Base-by-base conservation (phyloP, 53 echinoderm and acorn worm species). In the Glandiceps talaboti region DNA sequence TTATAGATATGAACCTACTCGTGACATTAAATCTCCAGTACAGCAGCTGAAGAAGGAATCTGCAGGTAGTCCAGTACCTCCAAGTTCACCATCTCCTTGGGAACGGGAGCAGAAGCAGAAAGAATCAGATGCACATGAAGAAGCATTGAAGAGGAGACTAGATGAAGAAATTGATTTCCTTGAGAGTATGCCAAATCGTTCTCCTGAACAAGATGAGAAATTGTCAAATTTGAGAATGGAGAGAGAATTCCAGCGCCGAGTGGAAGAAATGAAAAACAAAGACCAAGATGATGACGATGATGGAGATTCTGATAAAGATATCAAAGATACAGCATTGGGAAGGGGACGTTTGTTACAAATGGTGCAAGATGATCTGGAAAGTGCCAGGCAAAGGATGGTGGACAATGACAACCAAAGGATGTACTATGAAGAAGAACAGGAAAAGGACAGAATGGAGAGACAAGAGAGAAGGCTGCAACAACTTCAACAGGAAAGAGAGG, bases 211-310 rank as follows among this genome's bases (percentile, higher is more conserved):
- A 76, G 87, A 97, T 64, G 99, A 97, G 32, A 85, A 84, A 75
- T 33, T 93, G 30, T 81, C 86, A 14, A 99, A 99, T 79, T 81
- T 99, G 31, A 85, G 85, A 75, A 83, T 94, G 82, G 99, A 99
- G 74, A 83, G 86, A 29, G 88, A 85, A 31, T 99, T 99, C 82
- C 91, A 99, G 78, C 87, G 88, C 1, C 89, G 99, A 26, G 81
- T 99, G n/a, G 91, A 87, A 33, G 93, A 94, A 79, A 31, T 28
- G 31, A 78, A 31, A 32, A 84, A 90, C 10, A 79, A 85, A 74
- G 80, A 82, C 74, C 85, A 90, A n/a, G 82, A 30, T 33, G 72
- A 78, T 45, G 85, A 85, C 30, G 82, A 82, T 30, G 87, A 80
- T 26, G 82, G 84, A 29, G 89, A 86, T 20, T 84, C 86, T 27